phyloP scores from a whole-genome alignment of 1,140 invertebrate species.

The Sinella curviseta region DNA sequence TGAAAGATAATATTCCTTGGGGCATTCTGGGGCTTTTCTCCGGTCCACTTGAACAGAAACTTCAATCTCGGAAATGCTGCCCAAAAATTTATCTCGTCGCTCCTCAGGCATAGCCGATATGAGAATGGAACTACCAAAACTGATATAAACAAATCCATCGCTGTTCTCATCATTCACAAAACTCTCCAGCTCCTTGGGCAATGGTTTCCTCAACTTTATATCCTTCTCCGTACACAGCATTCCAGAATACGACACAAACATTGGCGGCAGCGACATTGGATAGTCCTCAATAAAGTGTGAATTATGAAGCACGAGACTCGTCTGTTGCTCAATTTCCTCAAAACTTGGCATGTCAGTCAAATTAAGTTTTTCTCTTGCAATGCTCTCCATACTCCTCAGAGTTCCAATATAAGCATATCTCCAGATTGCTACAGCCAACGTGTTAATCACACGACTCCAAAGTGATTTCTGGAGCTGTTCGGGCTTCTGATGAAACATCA shows the following conservation, averaged over 20 bases:
- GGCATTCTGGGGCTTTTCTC: background rate
- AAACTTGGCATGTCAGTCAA: background rate
- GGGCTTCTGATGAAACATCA: too few relatives aligned
- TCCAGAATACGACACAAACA: background rate
- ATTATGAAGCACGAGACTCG: background rate
- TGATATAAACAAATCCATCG: too few relatives aligned
- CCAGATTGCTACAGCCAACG: too few relatives aligned
- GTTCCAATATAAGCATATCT: too few relatives aligned
- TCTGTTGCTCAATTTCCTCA: background rate
- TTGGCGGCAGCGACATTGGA: background rate
- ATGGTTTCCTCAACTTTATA: background rate
- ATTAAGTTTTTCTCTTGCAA: background rate
- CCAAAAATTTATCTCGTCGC: background rate
- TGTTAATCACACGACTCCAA: background rate
- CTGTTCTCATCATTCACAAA: too few relatives aligned
- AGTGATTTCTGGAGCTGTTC: background rate
- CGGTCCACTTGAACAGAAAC: conserved; percentile 15
- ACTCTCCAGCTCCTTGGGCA: too few relatives aligned
- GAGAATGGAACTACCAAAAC: background rate
- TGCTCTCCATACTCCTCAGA: too few relatives aligned
- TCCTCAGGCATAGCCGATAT: background rate
- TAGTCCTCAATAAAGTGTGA: background rate
- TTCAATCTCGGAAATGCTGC: background rate
- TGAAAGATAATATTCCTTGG: background rate
- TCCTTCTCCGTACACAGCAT: background rate